phyloP scores from a whole-genome alignment of 92 coral and sea anemone species.

The Diadumene lineata region DNA sequence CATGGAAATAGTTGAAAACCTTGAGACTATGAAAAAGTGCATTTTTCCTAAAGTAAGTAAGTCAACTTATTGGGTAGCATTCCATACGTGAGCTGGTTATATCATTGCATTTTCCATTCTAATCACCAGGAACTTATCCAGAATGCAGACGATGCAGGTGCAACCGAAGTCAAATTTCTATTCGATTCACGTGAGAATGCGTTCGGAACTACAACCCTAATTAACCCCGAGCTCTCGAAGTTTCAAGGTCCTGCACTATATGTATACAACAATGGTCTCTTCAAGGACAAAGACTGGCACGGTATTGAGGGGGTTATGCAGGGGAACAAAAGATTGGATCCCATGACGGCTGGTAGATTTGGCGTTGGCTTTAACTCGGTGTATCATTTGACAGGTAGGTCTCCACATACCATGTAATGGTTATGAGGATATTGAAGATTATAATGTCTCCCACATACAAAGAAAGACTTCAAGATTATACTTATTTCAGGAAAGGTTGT shows the following conservation, averaged over 20 bases:
- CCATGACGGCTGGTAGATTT: slow-evolving; percentile 88
- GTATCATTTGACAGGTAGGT: slow-evolving; percentile 91
- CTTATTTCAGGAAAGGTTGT: too few species aligned
- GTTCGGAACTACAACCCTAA: slow-evolving; percentile 70
- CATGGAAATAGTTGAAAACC: too few species aligned
- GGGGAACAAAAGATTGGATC: slow-evolving; percentile 87
- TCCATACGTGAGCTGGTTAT: too few species aligned
- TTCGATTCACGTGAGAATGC: slow-evolving; percentile 94
- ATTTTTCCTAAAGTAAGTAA: too few species aligned
- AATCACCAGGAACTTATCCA: slow-evolving; percentile 84
- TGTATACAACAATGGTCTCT: slow-evolving; percentile 88
- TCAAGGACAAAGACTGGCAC: slow-evolving; percentile 84
- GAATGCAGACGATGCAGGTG: slow-evolving; percentile 98
- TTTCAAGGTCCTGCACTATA: slow-evolving; percentile 95
- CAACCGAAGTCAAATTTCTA: slow-evolving; percentile 90
- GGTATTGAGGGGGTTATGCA: slow-evolving; percentile 96
- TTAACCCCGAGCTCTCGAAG: slow-evolving; percentile 77
- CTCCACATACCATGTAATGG: neutral
- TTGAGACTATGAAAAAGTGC: too few species aligned
- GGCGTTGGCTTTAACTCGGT: slow-evolving; percentile 97
- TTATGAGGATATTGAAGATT: neutral
- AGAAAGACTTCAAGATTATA: too few species aligned
- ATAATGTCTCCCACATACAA: too few species aligned
- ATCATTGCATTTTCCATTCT: neutral
- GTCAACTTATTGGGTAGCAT: too few species aligned